phyloP scores from a whole-genome alignment of 2,888 invertebrate genomes.

The Actias luna region DNA sequence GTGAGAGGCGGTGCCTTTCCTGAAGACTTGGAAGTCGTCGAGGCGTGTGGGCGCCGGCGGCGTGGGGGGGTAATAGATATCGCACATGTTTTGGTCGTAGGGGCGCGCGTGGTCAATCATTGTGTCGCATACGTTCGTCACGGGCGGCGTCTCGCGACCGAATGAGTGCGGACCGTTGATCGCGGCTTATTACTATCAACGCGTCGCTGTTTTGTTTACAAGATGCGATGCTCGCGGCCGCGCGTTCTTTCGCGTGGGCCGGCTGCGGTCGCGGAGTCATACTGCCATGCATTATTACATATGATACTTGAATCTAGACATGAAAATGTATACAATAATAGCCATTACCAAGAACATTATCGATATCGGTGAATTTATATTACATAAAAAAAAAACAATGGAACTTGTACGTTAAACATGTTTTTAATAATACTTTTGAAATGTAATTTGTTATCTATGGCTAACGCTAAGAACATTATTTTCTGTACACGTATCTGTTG shows the following conservation, averaged over 20 bases:
- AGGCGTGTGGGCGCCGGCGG: slow-evolving; percentile 70
- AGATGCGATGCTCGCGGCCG: slow-evolving; percentile 5
- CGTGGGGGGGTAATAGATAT: slow-evolving; percentile 57
- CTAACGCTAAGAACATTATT: too few species aligned
- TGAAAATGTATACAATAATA: too few species aligned
- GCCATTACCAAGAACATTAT: too few species aligned
- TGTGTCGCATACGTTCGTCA: slow-evolving; percentile 52
- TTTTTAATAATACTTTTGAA: too few species aligned
- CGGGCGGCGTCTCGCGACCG: slow-evolving; percentile 54
- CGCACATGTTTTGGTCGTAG: slow-evolving; percentile 73
- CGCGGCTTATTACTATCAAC: slow-evolving; percentile 51
- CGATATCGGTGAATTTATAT: too few species aligned
- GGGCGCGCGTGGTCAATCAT: slow-evolving; percentile 77
- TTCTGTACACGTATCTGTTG: too few species aligned
- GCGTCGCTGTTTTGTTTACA: slow-evolving; percentile 64
- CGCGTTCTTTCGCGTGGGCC: slow-evolving; percentile 9
- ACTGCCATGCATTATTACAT: too few species aligned
- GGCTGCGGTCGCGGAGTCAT: too few species aligned
- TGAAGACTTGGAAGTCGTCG: slow-evolving; percentile 75
- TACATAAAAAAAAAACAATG: too few species aligned
- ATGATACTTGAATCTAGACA: too few species aligned
- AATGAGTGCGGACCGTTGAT: slow-evolving; percentile 46
- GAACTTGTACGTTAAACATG: too few species aligned
- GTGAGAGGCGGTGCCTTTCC: slow-evolving; percentile 63
- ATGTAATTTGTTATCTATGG: too few species aligned